phyloP scores from a whole-genome alignment of 1,140 invertebrate species.

The Galendromus occidentalis region DNA sequence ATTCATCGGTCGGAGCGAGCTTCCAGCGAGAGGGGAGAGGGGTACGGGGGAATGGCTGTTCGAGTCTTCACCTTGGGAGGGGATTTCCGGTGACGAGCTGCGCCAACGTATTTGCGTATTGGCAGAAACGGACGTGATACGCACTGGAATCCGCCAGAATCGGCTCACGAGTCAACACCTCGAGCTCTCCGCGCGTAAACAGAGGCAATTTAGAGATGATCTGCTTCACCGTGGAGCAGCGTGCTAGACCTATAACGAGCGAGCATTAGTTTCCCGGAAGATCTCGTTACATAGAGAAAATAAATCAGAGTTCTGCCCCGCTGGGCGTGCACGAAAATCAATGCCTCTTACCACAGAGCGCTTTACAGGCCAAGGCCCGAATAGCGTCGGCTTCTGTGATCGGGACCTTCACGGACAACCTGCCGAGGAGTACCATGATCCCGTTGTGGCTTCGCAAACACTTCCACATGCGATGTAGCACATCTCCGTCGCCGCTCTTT shows the following conservation, averaged over 20 bases:
- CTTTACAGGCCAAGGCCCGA: constrained; percentile 58
- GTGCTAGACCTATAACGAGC: constrained; percentile 73
- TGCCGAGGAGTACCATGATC: constrained; percentile 60
- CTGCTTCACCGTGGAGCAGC: constrained; percentile 74
- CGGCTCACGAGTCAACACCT: constrained; percentile 79
- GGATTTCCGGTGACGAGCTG: constrained; percentile 76
- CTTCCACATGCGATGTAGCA: constrained; percentile 78
- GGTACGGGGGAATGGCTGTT: no score
- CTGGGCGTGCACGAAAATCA: no score
- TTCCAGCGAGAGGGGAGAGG: not conserved
- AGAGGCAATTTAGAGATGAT: constrained; percentile 87
- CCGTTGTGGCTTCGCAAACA: constrained; percentile 76
- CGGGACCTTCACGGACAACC: constrained; percentile 76
- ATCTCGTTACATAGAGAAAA: not conserved
- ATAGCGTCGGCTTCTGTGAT: constrained; percentile 91
- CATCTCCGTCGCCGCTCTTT: constrained; percentile 48
- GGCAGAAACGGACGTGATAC: constrained; percentile 88
- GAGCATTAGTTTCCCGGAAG: no score
- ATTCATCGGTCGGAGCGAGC: not conserved
- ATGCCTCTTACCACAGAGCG: not conserved
- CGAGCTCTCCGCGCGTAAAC: constrained; percentile 77
- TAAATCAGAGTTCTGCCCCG: not conserved
- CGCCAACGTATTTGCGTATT: constrained; percentile 72
- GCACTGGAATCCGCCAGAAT: constrained; percentile 80
- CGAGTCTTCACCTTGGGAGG: constrained; percentile 37